Conservation (phyloP, 2,888 invertebrate genomes). For the Hirtodrosophila cameraria region DNA sequence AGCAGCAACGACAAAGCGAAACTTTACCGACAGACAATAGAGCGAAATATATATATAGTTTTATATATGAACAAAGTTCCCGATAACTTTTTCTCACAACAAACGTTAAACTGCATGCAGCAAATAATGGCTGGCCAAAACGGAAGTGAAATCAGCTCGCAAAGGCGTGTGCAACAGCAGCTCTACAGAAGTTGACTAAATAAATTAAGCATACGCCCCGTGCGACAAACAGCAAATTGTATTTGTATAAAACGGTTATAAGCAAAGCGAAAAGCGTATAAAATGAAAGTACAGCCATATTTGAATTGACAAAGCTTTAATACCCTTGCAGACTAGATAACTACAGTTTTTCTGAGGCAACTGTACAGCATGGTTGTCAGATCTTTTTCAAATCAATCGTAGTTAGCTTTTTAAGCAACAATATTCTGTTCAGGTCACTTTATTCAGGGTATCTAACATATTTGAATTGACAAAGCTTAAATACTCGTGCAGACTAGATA, state of each 20-base stretch:
- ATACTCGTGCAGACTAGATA: neutral
- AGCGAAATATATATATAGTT: neutral
- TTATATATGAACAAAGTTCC: conserved; percentile 28
- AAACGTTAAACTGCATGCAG: conserved; percentile 27
- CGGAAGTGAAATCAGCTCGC: conserved; percentile 56
- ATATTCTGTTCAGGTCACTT: too few species aligned
- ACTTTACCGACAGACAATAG: conserved; percentile 52
- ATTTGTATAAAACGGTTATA: conserved; percentile 23
- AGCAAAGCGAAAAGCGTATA: neutral
- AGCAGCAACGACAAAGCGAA: conserved; percentile 18
- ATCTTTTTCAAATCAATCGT: too few species aligned
- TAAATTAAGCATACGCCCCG: conserved; percentile 60
- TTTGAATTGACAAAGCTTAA: neutral
- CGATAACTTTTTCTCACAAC: conserved; percentile 50
- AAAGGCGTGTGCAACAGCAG: conserved; percentile 31
- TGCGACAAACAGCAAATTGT: conserved; percentile 38
- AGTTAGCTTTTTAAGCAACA: neutral
- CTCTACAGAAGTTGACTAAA: conserved; percentile 20
- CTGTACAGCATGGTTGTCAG: too few species aligned
- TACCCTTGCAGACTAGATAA: neutral
- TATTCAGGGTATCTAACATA: too few species aligned
- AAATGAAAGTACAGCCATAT: neutral
- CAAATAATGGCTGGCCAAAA: conserved; percentile 48
- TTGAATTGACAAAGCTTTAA: neutral
- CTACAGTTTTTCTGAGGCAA: too few species aligned